Evolutionary conservation across 2,113 vertebrate species (phyloP), one percentile per base, ranked within the genome.

Genomic region (Oreochromis tanganicae): DNA sequence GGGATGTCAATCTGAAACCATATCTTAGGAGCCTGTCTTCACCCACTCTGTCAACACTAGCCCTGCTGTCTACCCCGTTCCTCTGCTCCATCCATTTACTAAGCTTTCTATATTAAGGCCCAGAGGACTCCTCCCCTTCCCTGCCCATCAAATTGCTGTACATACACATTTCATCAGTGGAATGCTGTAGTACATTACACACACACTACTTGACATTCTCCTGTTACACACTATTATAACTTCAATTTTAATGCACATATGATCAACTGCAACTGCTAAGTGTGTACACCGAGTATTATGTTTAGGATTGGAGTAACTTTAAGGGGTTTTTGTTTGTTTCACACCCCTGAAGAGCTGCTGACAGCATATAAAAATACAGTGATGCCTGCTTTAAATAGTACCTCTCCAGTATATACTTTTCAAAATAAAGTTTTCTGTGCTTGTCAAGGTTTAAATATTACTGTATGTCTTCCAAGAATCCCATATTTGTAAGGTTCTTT

Each of bases 21-120:
- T 78, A 95, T 87, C 87, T 90, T 24, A 38, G 57, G 81, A 68
- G 88, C 84, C 84, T 95, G 93, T 95, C 93, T 89, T 92, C 92
- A 91, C 87, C 83, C 55, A 82, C 84, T 95, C 94, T n/a, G 43
- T 95, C 94, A 94, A 93, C 93, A 91, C 93, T 10, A 52, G 54
- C 83, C 7, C 92, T 86, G 88, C 71, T 85, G 89, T 89, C 89
- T 91, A 84, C 46, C 21, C 81, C 86, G 86, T 88, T 85, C 86
- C 93, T 87, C 16, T 68, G 19, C 71, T 59, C 84, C 87, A 36
- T 79, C 89, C 89, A 90, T 87, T 91, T 84, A 92, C 88, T 81
- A 88, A 89, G 73, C 84, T 85, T 92, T 95, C 93, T 94, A 95
- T 93, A 91, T 95, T 92, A 90, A 91, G 90, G 27, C 41, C 71